Conservation (phyloP, 2,888 invertebrate genomes). For the Aporophyla lueneburgensis region DNA sequence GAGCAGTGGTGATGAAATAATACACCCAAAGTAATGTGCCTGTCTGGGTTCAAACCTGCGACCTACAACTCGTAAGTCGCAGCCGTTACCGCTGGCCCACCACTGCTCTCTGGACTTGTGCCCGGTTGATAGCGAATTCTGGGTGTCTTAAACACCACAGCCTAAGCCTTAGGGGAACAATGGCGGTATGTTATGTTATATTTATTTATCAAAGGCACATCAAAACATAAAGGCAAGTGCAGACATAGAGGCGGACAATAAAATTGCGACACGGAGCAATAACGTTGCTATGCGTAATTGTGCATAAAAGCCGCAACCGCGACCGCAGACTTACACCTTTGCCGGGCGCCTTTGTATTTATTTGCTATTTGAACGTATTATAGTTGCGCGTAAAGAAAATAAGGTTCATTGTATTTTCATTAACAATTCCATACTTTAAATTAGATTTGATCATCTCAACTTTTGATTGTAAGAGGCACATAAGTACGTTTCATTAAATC, state of each 20-base stretch:
- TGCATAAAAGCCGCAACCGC: constrained; percentile 27
- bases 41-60: too few species aligned
- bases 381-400: not conserved
- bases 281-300: constrained; percentile 35
- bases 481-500: too few species aligned
- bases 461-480: not conserved
- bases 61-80: too few species aligned
- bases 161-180: not conserved
- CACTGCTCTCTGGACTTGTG: too few species aligned
- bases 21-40: too few species aligned
- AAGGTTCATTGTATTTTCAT: not conserved
- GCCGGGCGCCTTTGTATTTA: not conserved
- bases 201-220: not conserved
- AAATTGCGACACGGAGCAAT: constrained; percentile 5
- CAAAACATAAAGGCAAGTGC: constrained; percentile 8
- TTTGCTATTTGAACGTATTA: not conserved
- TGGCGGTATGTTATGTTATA: not conserved
- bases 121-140: not conserved
- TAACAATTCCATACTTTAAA: not conserved
- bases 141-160: not conserved
- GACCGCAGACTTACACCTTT: constrained; percentile 41
- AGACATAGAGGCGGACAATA: not conserved
- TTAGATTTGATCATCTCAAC: not conserved
- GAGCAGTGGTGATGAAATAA: too few species aligned
- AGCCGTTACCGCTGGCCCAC: too few species aligned